Evolutionary conservation across 2,797 vertebrate species (phyloP).

Genomic region (Melanotaenia nigrans): DNA sequence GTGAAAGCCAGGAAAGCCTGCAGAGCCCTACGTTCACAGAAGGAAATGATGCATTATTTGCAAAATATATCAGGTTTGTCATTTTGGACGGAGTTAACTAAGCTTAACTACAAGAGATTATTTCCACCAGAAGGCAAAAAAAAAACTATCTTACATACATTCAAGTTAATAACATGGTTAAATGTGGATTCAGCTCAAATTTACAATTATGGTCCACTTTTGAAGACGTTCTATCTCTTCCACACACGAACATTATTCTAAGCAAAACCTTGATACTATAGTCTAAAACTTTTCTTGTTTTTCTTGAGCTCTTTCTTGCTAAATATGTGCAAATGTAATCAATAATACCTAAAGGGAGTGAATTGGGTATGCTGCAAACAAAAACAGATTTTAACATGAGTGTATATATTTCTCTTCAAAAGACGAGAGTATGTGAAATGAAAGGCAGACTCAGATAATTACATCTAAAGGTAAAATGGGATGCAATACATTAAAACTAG

Average conservation of each 20-base stretch:
- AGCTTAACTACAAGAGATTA: slow-evolving; percentile 39
- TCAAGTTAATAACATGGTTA: slow-evolving; percentile 52
- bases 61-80: slow-evolving; percentile 57
- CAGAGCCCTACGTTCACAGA: background rate
- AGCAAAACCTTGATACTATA: slow-evolving; percentile 21
- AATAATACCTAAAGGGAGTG: slow-evolving; percentile 16
- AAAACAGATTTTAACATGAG: slow-evolving; percentile 14
- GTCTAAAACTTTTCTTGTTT: background rate
- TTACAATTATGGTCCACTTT: slow-evolving; percentile 45
- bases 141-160: slow-evolving; percentile 24
- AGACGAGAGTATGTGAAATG: background rate
- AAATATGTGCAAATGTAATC: slow-evolving; percentile 5
- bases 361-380: background rate
- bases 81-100: slow-evolving; percentile 25
- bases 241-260: slow-evolving; percentile 31
- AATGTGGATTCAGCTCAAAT: slow-evolving; percentile 40
- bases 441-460: background rate
- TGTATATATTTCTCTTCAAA: background rate
- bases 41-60: slow-evolving; percentile 53
- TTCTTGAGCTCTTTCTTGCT: background rate
- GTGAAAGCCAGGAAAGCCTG: slow-evolving; percentile 13
- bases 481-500: background rate
- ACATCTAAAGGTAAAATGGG: background rate
- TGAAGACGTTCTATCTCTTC: background rate
- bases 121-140: slow-evolving; percentile 39